Conservation (phyloP, 2,888 invertebrate genomes). For the Agonopterix subpropinquella region DNA sequence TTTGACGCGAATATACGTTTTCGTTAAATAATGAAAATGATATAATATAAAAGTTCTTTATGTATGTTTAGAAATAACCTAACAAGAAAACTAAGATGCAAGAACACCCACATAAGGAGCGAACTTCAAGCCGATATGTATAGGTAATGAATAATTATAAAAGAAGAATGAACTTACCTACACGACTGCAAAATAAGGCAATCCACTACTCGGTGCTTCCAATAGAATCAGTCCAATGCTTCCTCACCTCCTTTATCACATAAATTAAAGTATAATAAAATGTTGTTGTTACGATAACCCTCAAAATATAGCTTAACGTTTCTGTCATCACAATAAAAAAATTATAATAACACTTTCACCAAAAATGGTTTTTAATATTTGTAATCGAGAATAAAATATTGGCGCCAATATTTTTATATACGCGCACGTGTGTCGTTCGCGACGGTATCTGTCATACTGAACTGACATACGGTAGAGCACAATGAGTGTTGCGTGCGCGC, state of each 20-base stretch:
- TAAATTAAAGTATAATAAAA: slow-evolving; percentile 54
- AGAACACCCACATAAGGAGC: too few species aligned
- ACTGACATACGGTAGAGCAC: slow-evolving; percentile 39
- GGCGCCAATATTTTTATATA: slow-evolving; percentile 28
- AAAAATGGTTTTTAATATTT: slow-evolving; percentile 1
- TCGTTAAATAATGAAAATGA: too few species aligned
- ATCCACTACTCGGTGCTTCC: not conserved
- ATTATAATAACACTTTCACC: slow-evolving; percentile 21
- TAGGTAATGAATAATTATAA: too few species aligned
- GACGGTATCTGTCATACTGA: slow-evolving; percentile 43
- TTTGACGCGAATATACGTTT: too few species aligned
- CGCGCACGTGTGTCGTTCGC: slow-evolving; percentile 24
- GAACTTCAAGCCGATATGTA: too few species aligned
- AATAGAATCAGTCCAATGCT: slow-evolving; percentile 39
- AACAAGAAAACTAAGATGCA: too few species aligned
- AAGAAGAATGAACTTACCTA: too few species aligned
- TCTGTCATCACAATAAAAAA: slow-evolving; percentile 52
- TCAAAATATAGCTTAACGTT: slow-evolving; percentile 46
- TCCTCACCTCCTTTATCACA: slow-evolving; percentile 53
- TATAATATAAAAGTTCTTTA: too few species aligned
- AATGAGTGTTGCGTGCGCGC: slow-evolving; percentile 31
- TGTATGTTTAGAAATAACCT: too few species aligned
- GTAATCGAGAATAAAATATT: slow-evolving; percentile 6
- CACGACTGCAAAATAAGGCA: not conserved
- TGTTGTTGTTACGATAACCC: slow-evolving; percentile 47